Evolutionary conservation across 2,797 vertebrate genomes (phyloP).

Genomic region (Botia kubotai): DNA sequence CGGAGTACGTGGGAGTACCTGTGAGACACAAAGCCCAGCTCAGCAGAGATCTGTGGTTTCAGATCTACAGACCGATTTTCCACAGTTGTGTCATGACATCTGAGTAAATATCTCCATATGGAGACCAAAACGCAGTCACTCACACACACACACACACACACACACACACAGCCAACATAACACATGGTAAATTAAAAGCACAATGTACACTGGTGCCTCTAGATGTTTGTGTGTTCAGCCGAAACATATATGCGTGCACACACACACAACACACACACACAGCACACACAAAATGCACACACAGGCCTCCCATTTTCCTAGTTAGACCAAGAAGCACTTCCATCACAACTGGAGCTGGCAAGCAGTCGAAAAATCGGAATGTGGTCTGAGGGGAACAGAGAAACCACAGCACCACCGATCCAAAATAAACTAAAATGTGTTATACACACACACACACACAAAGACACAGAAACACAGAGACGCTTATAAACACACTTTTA

Average conservation of each 20-base stretch:
- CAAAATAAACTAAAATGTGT: conserved; percentile 58
- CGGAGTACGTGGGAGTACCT: conserved; percentile 60
- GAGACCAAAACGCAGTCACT: conserved; percentile 29
- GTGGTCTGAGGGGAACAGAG: conserved; percentile 53
- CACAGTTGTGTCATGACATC: conserved; percentile 50
- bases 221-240: conserved; percentile 41
- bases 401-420: conserved; percentile 52
- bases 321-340: conserved; percentile 49
- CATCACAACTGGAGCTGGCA: conserved; percentile 49
- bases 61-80: conserved; percentile 40
- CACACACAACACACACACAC: conserved; percentile 8
- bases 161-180: background rate
- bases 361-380: conserved; percentile 48
- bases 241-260: conserved; percentile 36
- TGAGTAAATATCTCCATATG: conserved; percentile 51
- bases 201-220: conserved; percentile 33
- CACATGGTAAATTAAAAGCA: conserved; percentile 26
- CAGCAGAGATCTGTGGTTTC: conserved; percentile 39
- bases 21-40: conserved; percentile 45
- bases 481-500: conserved; percentile 23
- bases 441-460: conserved; percentile 35
- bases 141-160: background rate
- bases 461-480: conserved; percentile 32
- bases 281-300: conserved; percentile 40
- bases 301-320: conserved; percentile 13